phyloP scores from a whole-genome alignment of 2,888 invertebrate genomes.

The Allophyes oxyacanthae region DNA sequence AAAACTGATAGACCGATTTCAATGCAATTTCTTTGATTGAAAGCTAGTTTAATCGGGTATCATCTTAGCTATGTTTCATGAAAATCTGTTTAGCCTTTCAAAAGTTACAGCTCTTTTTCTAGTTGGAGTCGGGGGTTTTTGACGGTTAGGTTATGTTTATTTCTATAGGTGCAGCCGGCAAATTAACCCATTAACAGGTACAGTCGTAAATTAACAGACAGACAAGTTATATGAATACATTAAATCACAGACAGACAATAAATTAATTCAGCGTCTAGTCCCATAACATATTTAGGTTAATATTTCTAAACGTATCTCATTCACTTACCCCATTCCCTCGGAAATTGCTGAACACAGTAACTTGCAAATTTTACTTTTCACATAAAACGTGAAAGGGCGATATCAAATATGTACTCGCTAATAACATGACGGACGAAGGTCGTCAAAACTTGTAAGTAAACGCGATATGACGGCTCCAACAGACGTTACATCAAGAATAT shows the following conservation, averaged over 20 bases:
- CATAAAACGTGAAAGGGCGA: constrained; percentile 51
- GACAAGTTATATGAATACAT: constrained; percentile 33
- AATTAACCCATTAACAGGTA: too few species aligned
- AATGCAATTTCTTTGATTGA: too few species aligned
- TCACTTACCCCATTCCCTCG: constrained; percentile 1
- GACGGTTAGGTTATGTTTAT: too few species aligned
- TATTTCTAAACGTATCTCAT: constrained; percentile 18
- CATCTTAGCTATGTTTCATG: too few species aligned
- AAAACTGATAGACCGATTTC: too few species aligned
- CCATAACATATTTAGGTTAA: constrained; percentile 39
- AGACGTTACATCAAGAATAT: constrained; percentile 56
- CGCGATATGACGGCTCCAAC: constrained; percentile 37
- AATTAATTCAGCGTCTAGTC: constrained; percentile 27
- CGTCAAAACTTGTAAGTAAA: constrained; percentile 56
- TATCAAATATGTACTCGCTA: constrained; percentile 47
- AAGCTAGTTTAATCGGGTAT: too few species aligned
- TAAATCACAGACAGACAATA: constrained; percentile 34
- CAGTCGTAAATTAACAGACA: not conserved
- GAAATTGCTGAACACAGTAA: constrained; percentile 34
- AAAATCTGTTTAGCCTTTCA: too few species aligned
- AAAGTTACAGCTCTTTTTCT: too few species aligned
- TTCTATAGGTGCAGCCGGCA: too few species aligned
- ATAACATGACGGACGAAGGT: constrained; percentile 49
- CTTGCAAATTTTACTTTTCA: constrained; percentile 58
- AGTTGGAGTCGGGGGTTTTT: too few species aligned